A percentile compares a stretch with the other conserved stretches of the same genome.
phyloP scores from a whole-genome alignment of 2,113 vertebrate genomes.

The Stigmatopora argus region DNA sequence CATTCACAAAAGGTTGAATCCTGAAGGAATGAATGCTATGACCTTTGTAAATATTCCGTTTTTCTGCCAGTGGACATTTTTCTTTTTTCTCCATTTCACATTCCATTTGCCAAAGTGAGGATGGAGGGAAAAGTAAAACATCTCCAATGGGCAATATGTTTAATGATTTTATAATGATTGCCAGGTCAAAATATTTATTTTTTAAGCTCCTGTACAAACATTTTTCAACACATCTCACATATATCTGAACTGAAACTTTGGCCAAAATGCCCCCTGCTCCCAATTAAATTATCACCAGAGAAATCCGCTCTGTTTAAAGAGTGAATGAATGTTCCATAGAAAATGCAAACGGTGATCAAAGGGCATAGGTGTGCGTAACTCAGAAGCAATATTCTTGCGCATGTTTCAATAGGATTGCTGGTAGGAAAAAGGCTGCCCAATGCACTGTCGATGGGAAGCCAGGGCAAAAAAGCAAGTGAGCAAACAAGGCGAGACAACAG shows the following conservation, averaged over 20 bases:
- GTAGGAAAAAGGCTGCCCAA: conserved; percentile 20
- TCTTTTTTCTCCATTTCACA: conserved; percentile 34
- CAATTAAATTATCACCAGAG: too few species aligned
- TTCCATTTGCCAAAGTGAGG: conserved; percentile 24
- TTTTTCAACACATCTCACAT: not conserved
- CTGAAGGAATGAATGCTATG: conserved; percentile 32
- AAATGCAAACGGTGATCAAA: not conserved
- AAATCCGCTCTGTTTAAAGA: too few species aligned
- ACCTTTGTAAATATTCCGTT: conserved; percentile 50
- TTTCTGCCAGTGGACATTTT: conserved; percentile 24
- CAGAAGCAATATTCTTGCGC: conserved; percentile 13
- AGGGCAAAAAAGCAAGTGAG: conserved; percentile 37
- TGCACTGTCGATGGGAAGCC: conserved; percentile 30
- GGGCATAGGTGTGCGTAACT: conserved; percentile 45
- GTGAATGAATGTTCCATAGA: too few species aligned
- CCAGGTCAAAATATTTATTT: conserved; percentile 24
- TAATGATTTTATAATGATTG: conserved; percentile 18
- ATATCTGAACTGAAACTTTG: not conserved
- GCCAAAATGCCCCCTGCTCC: too few species aligned
- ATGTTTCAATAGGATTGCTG: conserved; percentile 46
- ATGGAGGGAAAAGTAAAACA: conserved; percentile 12
- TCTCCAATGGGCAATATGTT: conserved; percentile 2
- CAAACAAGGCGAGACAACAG: conserved; percentile 45
- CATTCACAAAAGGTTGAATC: conserved; percentile 24
- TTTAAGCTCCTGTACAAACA: not conserved